Conservation (phyloP, 2,888 invertebrate genomes). For the Erynnis tages region DNA sequence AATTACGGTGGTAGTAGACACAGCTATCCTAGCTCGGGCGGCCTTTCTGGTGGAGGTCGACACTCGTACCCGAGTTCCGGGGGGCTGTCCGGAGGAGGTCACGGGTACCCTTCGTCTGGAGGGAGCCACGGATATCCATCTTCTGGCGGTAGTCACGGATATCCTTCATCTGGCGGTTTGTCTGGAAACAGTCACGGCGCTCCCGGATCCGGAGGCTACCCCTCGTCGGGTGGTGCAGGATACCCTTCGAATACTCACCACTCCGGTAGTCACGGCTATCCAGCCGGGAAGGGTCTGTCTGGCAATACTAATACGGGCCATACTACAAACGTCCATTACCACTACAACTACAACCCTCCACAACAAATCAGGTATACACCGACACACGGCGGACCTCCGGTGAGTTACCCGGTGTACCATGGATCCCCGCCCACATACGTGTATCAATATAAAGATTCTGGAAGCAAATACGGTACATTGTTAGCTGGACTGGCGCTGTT, state of each 20-base stretch:
- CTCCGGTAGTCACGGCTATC: slow-evolving; percentile 38
- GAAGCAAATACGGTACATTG: slow-evolving; percentile 68
- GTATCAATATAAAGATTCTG: slow-evolving; percentile 66
- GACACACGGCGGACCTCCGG: slow-evolving; percentile 48
- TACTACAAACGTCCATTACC: slow-evolving; percentile 54
- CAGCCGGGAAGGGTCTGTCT: slow-evolving; percentile 39
- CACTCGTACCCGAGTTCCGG: slow-evolving; percentile 33
- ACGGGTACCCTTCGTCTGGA: slow-evolving; percentile 36
- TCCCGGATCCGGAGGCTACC: slow-evolving; percentile 42
- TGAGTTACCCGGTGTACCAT: slow-evolving; percentile 62
- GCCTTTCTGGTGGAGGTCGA: slow-evolving; percentile 44
- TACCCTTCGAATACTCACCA: slow-evolving; percentile 35
- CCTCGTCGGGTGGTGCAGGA: slow-evolving; percentile 36
- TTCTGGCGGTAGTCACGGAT: slow-evolving; percentile 39
- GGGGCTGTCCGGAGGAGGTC: slow-evolving; percentile 31
- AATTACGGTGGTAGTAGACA: slow-evolving; percentile 41
- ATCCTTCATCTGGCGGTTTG: slow-evolving; percentile 38
- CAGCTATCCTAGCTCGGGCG: slow-evolving; percentile 50
- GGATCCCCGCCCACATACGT: slow-evolving; percentile 66
- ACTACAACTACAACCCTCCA: slow-evolving; percentile 67
- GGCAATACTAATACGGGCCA: slow-evolving; percentile 37
- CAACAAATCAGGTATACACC: slow-evolving; percentile 62
- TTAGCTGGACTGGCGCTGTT: slow-evolving; percentile 65
- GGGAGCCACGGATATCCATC: slow-evolving; percentile 42
- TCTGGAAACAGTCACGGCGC: slow-evolving; percentile 41